Evolutionary conservation across 2,113 vertebrate species (phyloP), one percentile per base, ranked within the genome.

Genomic region (Zosterops hypoxanthus): DNA sequence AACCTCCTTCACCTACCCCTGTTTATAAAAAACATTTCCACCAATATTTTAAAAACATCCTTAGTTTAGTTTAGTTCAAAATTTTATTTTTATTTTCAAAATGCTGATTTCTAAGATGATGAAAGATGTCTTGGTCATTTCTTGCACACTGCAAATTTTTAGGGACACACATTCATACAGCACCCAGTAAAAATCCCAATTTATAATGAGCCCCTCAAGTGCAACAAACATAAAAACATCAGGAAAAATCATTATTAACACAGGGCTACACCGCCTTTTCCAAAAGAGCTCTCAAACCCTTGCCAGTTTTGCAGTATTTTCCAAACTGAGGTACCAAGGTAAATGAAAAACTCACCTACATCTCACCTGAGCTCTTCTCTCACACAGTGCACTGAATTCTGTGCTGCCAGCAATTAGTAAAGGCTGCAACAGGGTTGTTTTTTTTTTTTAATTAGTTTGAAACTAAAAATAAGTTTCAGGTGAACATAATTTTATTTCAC

Each of bases 401-500:
- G 55, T 22, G 44, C 63, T 64, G 57, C 44, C 65, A 88, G 64
- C 52, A 97, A 90, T 93, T 86, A 90, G 20, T 39, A n/a, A 88
- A 88, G 31, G 44, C 53, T 94, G 53, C 75, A 56, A 64, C 50
- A 1, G 87, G 73, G 64, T 90, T 90, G 56, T 49, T 64, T 39
- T 39, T 39, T 39, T 39, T 39, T 39, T 39, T 36, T 8, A 88
- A 92, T 93, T 78, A 63, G n/a, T 82, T 59, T 81, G 39, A 87
- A 94, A 70, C 71, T 56, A 88, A 88, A 94, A 91, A 76, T 75
- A 90, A 88, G 17, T 56, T 76, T 81, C 68, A 16, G 21, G 84
- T 92, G 94, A 95, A 94, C 92, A 86, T 49, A 1, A 86, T 95
- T 90, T 92, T 75, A 88, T 88, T 92, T 96, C 42, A 86, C n/a